Percentiles rank a stretch among this genome's conserved stretches.
Conservation (phyloP, 1,140 invertebrate genomes). For the Fopius arisanus region DNA sequence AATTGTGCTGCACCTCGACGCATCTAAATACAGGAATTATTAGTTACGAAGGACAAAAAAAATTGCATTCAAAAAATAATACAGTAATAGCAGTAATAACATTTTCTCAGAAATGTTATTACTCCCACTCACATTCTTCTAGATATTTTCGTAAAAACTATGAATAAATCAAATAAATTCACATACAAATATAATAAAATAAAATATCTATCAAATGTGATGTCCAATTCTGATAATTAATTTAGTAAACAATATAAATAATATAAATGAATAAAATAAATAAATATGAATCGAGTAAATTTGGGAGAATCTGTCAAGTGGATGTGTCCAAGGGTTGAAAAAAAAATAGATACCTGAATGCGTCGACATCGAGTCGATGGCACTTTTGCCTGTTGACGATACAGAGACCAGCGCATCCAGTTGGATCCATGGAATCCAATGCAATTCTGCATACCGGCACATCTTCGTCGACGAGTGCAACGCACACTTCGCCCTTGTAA, state of each 20-base stretch:
- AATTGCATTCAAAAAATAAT: not conserved
- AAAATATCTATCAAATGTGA: too few species aligned
- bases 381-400: slow-evolving; percentile 75
- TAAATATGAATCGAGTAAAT: too few species aligned
- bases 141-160: too few species aligned
- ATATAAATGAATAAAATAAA: too few species aligned
- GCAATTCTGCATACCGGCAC: slow-evolving; percentile 70
- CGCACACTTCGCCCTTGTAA: slow-evolving; percentile 70
- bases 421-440: slow-evolving; percentile 71
- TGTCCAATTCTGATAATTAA: too few species aligned
- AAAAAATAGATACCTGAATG: slow-evolving; percentile 59
- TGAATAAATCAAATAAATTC: too few species aligned
- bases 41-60: not conserved
- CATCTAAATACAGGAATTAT: slow-evolving; percentile 49
- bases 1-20: slow-evolving; percentile 56
- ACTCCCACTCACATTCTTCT: too few species aligned
- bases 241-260: too few species aligned
- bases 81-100: not conserved
- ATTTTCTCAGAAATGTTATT: too few species aligned
- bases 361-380: slow-evolving; percentile 70
- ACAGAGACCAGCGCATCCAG: slow-evolving; percentile 79
- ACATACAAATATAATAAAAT: too few species aligned
- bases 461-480: slow-evolving; percentile 69
- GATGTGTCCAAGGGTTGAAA: too few species aligned
- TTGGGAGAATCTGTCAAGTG: too few species aligned